These are phyloP conservation scores for Phylloscopus trochilus DNA, from an alignment of 2,113 vertebrate genomes.

Conservation along the genomic window DNA sequence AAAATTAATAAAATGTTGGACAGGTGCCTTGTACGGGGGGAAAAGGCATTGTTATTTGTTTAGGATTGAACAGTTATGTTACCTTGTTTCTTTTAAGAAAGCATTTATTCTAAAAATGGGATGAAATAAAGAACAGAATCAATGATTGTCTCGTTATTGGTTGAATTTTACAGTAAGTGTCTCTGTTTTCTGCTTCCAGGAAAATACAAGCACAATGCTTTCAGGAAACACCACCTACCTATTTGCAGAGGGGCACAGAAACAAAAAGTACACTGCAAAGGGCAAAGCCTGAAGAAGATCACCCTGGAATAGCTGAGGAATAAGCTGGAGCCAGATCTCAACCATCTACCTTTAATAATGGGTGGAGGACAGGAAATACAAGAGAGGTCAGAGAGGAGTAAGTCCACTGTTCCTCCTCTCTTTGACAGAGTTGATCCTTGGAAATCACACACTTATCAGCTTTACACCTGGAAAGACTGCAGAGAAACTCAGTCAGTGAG, in stretches of 20 bases:
- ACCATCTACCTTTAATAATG: background rate
- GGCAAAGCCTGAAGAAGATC: background rate
- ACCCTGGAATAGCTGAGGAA: background rate
- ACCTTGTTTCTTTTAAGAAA: background rate
- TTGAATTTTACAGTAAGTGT: background rate
- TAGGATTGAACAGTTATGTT: background rate
- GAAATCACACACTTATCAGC: background rate
- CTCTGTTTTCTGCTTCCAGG: constrained; percentile 3
- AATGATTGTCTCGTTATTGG: background rate
- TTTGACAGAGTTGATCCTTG: background rate
- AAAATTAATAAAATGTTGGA: constrained; percentile 37
- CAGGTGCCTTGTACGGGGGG: background rate
- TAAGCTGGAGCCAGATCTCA: constrained; percentile 2
- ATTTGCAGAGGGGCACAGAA: background rate
- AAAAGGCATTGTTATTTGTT: background rate
- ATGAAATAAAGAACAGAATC: background rate
- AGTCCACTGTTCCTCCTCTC: background rate
- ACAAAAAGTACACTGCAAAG: background rate
- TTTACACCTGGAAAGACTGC: background rate
- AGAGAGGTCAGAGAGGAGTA: background rate
- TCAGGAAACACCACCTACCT: background rate
- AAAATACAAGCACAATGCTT: background rate
- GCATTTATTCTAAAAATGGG: background rate
- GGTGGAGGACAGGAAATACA: background rate
- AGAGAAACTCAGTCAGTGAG: background rate